Percentiles rank a stretch among this genome's conserved stretches.
These are phyloP conservation scores for Polydrusus cervinus DNA, from an alignment of 2,888 invertebrate genomes.

Conservation along the genomic window DNA sequence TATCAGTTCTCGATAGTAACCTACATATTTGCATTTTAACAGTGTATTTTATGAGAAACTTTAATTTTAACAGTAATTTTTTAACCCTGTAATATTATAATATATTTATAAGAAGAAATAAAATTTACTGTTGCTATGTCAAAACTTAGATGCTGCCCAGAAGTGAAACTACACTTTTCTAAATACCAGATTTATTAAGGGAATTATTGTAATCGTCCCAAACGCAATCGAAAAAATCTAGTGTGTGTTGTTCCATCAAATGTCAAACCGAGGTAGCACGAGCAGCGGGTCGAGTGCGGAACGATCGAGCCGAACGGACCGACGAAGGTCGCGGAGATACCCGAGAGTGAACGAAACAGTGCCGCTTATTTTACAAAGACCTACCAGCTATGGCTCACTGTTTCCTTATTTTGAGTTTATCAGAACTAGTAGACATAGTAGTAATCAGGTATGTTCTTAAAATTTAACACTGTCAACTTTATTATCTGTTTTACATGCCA, in stretches of 20 bases:
- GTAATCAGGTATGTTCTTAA: constrained; percentile 57
- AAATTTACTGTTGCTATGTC: neutral
- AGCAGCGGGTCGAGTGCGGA: constrained; percentile 50
- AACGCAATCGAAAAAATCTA: neutral
- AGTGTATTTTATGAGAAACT: neutral
- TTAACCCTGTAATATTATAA: neutral
- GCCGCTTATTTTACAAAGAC: constrained; percentile 65
- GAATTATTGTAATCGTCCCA: no score
- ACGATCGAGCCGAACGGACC: constrained; percentile 33
- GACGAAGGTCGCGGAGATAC: constrained; percentile 18
- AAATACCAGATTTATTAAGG: no score
- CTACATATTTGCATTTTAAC: neutral
- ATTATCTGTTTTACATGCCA: neutral
- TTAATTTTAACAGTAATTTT: neutral
- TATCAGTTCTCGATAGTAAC: neutral
- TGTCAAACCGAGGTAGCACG: constrained; percentile 54
- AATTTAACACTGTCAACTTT: no score
- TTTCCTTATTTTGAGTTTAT: constrained; percentile 78
- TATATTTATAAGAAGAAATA: neutral
- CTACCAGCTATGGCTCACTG: constrained; percentile 77
- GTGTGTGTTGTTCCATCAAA: constrained; percentile 14
- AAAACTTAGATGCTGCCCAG: constrained; percentile 18
- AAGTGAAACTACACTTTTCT: neutral
- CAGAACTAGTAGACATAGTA: constrained; percentile 71
- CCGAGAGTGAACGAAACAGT: constrained; percentile 60